These are phyloP conservation scores for Halichoeres trimaculatus DNA, from an alignment of 2,113 vertebrate genomes.

Conservation along the genomic window DNA sequence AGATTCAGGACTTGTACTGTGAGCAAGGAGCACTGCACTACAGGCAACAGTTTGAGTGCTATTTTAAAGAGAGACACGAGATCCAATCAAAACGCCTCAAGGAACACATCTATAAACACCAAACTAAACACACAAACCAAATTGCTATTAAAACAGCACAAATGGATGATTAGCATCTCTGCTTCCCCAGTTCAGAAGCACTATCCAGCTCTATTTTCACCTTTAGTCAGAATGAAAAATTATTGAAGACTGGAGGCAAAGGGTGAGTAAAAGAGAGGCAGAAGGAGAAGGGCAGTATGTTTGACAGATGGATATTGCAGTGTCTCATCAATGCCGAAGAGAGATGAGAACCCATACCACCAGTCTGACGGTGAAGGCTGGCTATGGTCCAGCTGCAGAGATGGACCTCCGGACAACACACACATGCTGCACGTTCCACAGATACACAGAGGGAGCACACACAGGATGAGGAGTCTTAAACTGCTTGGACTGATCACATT, in stretches of 20 bases:
- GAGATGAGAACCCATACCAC: constrained; percentile 74
- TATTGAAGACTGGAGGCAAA: constrained; percentile 20
- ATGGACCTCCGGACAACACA: constrained; percentile 67
- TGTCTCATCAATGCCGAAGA: constrained; percentile 72
- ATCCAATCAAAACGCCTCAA: constrained; percentile 45
- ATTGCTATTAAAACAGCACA: constrained; percentile 54
- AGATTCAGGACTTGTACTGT: constrained; percentile 57
- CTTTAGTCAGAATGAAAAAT: constrained; percentile 13
- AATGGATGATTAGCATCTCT: constrained; percentile 48
- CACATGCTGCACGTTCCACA: constrained; percentile 63
- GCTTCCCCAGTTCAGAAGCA: constrained; percentile 10
- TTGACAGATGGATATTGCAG: constrained; percentile 80
- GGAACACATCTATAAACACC: constrained; percentile 45
- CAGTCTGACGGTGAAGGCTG: constrained; percentile 70
- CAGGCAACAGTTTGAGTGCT: constrained; percentile 60
- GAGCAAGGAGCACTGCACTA: constrained; percentile 47
- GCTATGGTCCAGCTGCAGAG: constrained; percentile 71
- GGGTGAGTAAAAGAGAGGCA: constrained; percentile 17
- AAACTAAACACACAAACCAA: constrained; percentile 44
- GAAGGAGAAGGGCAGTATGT: constrained; percentile 54
- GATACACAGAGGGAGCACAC: constrained; percentile 39
- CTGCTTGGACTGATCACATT: constrained; percentile 37
- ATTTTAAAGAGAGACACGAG: constrained; percentile 41
- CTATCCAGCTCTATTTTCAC: constrained; percentile 21
- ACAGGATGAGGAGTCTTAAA: constrained; percentile 31